Evolutionary conservation across 2,888 invertebrate genomes (phyloP), one percentile per base, ranked within the genome.

Genomic region (Melikaiella ostensackeni): DNA sequence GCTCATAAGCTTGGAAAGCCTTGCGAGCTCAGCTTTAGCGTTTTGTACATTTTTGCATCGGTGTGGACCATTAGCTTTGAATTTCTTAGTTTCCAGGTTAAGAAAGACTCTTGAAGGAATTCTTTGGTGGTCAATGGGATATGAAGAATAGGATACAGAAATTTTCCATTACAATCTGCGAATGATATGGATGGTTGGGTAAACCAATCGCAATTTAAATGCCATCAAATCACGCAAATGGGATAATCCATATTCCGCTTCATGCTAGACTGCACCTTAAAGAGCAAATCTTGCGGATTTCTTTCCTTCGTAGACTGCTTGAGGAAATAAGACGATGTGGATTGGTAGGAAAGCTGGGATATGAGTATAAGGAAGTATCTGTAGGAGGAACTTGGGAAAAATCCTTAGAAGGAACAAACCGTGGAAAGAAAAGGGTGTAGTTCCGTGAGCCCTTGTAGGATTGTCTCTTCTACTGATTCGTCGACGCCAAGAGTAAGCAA

Each of bases 151-250:
- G 21, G 21, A 21, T 21, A 11, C 1, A 63, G 2, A 21, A 9
- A 3, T 24, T 64, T 64, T 35, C 38, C n/a, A 64, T 64, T 35
- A 38, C 21, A 38, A 64, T 64, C 35, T 19, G 5, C 38, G 38
- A 38, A 64, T 35, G 35, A 16, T 21, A 38, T 42, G 38, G 9
- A 27, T 59, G 59, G 27, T 59, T 16, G 42, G 24, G 66, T 66
- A 66, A 66, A 66, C 16, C 19, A 42, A 66, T 46, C 46, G 46
- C 24, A 46, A 66, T 46, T 66, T 66, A 13, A 66, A 24, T 46
- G 66, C 66, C 16, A 46, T 66, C 27, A 46, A 66, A 46, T 66
- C 66, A 66, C 46, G 46, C 42, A 66, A 66, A 42, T 66, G 46
- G 66, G 46, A 66, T 66, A 66, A 66, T 30, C 66, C 42, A 50